A percentile compares a stretch with the other conserved stretches of the same genome.
These are phyloP conservation scores for Priocnemis perturbator DNA, from an alignment of 2,888 invertebrate species.

Conservation along the genomic window DNA sequence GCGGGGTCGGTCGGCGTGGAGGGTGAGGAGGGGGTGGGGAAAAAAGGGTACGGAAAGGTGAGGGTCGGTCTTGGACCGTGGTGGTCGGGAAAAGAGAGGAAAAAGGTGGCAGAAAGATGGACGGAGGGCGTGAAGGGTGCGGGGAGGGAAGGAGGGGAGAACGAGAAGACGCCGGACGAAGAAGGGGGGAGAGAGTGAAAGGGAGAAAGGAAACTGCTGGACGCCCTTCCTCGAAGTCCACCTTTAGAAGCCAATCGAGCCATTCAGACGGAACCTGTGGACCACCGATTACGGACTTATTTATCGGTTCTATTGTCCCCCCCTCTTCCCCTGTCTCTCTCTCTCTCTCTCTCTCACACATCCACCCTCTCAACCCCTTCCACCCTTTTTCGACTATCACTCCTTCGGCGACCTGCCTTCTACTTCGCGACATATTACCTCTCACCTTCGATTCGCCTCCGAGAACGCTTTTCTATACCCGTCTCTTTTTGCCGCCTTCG, in stretches of 20 bases:
- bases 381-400: too few species aligned
- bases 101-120: conserved; percentile 1
- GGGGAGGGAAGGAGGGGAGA: not conserved
- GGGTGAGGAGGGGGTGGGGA: conserved; percentile 18
- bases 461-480: conserved; percentile 46
- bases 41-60: conserved; percentile 22
- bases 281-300: conserved; percentile 64
- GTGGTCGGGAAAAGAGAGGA: conserved; percentile 1
- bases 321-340: conserved; percentile 11
- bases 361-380: conserved; percentile 12
- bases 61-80: conserved; percentile 23
- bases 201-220: conserved; percentile 3
- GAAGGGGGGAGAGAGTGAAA: conserved; percentile 6
- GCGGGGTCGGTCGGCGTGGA: conserved; percentile 10
- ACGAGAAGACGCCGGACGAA: too few species aligned
- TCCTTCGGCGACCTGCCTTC: conserved; percentile 22
- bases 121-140: too few species aligned
- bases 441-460: conserved; percentile 39
- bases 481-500: conserved; percentile 43
- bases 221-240: conserved; percentile 43
- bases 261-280: conserved; percentile 51
- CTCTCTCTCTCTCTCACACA: too few species aligned
- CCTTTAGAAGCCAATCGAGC: conserved; percentile 59
- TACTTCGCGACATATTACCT: conserved; percentile 54
- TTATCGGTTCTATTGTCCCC: conserved; percentile 59